phyloP scores from a whole-genome alignment of 2,888 invertebrate genomes.

The Pinctada fucata region DNA sequence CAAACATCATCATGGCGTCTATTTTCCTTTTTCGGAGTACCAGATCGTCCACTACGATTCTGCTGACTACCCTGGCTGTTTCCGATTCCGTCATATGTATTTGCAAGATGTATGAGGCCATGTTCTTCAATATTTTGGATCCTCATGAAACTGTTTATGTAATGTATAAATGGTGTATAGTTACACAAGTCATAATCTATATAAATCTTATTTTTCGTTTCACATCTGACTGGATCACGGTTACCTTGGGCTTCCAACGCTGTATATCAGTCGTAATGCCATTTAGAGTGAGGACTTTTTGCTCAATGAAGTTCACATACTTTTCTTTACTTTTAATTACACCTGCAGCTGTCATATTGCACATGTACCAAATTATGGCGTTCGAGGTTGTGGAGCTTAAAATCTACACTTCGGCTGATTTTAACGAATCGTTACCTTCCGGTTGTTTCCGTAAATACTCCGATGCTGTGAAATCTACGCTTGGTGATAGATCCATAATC shows the following conservation, averaged over 20 bases:
- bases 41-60: slow-evolving; percentile 43
- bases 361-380: slow-evolving; percentile 2
- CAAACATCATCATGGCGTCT: slow-evolving; percentile 40
- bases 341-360: not conserved
- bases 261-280: slow-evolving; percentile 27
- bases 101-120: slow-evolving; percentile 30
- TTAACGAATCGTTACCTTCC: not conserved
- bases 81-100: slow-evolving; percentile 44
- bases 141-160: slow-evolving; percentile 21
- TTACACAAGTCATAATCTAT: slow-evolving; percentile 12
- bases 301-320: not conserved
- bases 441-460: not conserved
- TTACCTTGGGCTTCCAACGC: slow-evolving; percentile 44
- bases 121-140: slow-evolving; percentile 36
- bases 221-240: slow-evolving; percentile 52
- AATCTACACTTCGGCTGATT: not conserved
- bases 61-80: slow-evolving; percentile 44
- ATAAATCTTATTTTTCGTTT: slow-evolving; percentile 41
- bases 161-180: slow-evolving; percentile 25
- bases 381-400: slow-evolving; percentile 11
- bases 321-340: not conserved
- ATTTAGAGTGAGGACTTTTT: slow-evolving; percentile 27
- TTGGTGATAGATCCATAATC: slow-evolving; percentile 4
- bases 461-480: not conserved
- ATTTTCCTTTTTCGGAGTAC: slow-evolving; percentile 41